Percentiles rank a stretch among this genome's conserved stretches.
These are phyloP conservation scores for Cynocephalus volans DNA, from an alignment of 2,113 vertebrate genomes.

Conservation along the genomic window DNA sequence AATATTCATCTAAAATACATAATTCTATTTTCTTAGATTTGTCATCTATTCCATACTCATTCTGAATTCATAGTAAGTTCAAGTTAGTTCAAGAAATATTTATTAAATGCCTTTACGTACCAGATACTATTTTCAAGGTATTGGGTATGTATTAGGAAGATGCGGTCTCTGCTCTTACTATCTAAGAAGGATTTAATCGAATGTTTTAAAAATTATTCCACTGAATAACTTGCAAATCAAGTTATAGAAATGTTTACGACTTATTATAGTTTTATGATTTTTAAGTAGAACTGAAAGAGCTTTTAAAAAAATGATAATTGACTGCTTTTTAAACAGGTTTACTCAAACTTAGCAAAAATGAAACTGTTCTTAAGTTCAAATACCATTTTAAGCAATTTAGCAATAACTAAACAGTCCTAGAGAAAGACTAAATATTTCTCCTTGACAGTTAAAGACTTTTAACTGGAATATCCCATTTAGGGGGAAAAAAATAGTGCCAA, in stretches of 20 bases:
- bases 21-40: background rate
- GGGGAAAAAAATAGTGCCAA: conserved; percentile 21
- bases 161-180: background rate
- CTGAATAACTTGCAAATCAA: background rate
- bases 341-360: conserved; percentile 43
- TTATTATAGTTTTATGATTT: conserved; percentile 16
- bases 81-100: conserved; percentile 7
- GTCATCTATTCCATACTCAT: background rate
- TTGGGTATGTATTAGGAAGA: background rate
- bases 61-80: background rate
- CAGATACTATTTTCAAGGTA: background rate
- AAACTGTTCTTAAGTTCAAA: conserved; percentile 44
- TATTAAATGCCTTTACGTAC: background rate
- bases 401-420: background rate
- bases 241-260: background rate
- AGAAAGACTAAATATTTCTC: conserved; percentile 58
- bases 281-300: background rate
- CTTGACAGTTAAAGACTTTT: conserved; percentile 46
- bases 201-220: background rate
- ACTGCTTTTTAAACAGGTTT: conserved; percentile 5
- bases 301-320: conserved; percentile 48
- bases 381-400: conserved; percentile 43
- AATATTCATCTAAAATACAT: background rate
- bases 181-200: background rate
- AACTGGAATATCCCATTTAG: conserved; percentile 64